Evolutionary conservation across 2,113 vertebrate genomes (phyloP).

Genomic region (Sprattus sprattus): DNA sequence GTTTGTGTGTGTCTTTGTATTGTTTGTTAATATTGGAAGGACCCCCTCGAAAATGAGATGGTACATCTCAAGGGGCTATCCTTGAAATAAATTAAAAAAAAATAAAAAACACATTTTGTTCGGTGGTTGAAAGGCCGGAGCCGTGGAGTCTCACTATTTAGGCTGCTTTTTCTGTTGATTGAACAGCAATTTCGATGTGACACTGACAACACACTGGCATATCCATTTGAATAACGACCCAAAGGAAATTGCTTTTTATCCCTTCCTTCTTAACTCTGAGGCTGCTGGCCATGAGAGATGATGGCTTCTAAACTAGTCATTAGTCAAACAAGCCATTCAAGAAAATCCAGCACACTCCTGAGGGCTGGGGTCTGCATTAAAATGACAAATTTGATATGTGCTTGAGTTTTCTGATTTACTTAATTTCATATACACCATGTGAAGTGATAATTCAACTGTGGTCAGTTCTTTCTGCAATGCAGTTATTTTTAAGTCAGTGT

Average conservation of each 20-base stretch:
- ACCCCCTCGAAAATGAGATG: too few species aligned
- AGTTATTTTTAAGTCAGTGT: neutral
- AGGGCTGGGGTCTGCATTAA: neutral
- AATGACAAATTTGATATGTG: neutral
- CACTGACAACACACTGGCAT: conserved; percentile 59
- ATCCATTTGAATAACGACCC: conserved; percentile 61
- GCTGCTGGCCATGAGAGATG: conserved; percentile 10
- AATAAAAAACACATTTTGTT: too few species aligned
- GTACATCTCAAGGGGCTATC: too few species aligned
- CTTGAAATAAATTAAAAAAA: too few species aligned
- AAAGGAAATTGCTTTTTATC: conserved; percentile 63
- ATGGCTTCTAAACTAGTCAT: conserved; percentile 24
- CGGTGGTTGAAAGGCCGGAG: neutral
- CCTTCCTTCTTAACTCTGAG: conserved; percentile 24
- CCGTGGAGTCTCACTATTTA: conserved; percentile 23
- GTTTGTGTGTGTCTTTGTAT: too few species aligned
- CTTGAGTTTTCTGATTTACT: neutral
- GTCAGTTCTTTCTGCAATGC: neutral
- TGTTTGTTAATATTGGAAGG: too few species aligned
- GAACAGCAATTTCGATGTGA: conserved; percentile 48
- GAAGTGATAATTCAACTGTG: neutral
- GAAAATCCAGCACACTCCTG: neutral
- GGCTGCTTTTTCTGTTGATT: conserved; percentile 30
- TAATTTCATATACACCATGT: neutral
- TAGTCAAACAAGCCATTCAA: conserved; percentile 22